Evolutionary conservation across 2,113 vertebrate genomes (phyloP).

Genomic region (Notarius quadriscutis): DNA sequence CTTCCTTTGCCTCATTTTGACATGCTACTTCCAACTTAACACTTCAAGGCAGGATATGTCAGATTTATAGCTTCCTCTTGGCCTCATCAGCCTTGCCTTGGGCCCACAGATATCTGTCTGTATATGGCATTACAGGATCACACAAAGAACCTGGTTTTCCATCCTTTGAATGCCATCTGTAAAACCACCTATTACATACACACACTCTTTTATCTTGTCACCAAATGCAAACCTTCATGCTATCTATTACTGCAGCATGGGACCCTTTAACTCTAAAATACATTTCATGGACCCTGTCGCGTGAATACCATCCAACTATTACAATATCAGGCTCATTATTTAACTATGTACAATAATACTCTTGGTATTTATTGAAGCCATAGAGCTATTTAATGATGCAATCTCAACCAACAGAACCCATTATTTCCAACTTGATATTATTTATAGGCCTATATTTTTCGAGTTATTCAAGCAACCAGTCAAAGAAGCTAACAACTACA

Average conservation of each 20-base stretch:
- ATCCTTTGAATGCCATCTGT: not conserved
- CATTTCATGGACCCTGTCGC: not conserved
- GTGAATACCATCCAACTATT: not conserved
- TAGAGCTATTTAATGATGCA: not conserved
- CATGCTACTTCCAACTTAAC: slow-evolving; percentile 65
- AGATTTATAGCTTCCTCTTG: slow-evolving; percentile 54
- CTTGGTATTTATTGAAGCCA: not conserved
- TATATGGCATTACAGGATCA: slow-evolving; percentile 3
- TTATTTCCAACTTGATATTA: not conserved
- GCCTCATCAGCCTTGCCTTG: slow-evolving; percentile 36
- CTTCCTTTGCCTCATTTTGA: slow-evolving; percentile 45
- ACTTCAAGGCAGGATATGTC: slow-evolving; percentile 66
- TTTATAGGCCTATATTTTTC: not conserved
- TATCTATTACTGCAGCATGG: not conserved
- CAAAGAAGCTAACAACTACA: not conserved
- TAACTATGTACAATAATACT: not conserved
- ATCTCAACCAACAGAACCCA: not conserved
- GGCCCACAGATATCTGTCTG: not conserved
- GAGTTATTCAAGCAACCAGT: not conserved
- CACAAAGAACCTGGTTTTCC: not conserved
- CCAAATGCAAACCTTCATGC: not conserved
- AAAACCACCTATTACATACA: not conserved
- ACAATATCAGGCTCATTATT: not conserved
- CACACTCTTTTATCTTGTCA: not conserved
- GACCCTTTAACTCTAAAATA: not conserved